phyloP scores from a whole-genome alignment of 2,113 vertebrate species.

The Athene noctua region DNA sequence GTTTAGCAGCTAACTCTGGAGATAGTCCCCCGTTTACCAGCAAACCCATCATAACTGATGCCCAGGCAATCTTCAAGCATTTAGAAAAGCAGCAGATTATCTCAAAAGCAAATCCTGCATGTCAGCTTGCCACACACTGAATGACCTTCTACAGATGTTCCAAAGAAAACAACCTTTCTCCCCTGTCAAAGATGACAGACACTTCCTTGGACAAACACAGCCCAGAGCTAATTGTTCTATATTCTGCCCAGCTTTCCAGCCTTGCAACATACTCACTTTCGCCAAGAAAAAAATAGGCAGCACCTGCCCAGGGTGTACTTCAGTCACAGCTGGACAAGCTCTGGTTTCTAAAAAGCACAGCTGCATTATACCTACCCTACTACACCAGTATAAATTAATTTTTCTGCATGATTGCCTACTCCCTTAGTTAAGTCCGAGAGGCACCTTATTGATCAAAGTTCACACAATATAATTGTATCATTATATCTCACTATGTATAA shows the following conservation, averaged over 20 bases:
- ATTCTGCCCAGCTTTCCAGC: background rate
- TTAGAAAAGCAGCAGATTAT: background rate
- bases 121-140: fast-evolving
- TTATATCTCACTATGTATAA: background rate
- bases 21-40: background rate
- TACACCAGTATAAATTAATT: background rate
- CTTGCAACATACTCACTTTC: background rate
- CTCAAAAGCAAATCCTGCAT: background rate
- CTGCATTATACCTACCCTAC: background rate
- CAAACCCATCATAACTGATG: background rate
- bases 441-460: background rate
- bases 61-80: background rate
- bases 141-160: background rate
- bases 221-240: background rate
- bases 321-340: background rate
- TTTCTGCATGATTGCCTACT: background rate
- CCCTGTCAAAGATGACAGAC: background rate
- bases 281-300: background rate
- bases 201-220: background rate
- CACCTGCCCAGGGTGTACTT: background rate
- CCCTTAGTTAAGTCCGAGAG: background rate
- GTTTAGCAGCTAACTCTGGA: background rate
- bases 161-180: background rate
- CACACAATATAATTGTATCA: background rate
- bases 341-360: background rate